Evolutionary conservation across 2,888 invertebrate species (phyloP).

Genomic region (Endotricha flammealis): DNA sequence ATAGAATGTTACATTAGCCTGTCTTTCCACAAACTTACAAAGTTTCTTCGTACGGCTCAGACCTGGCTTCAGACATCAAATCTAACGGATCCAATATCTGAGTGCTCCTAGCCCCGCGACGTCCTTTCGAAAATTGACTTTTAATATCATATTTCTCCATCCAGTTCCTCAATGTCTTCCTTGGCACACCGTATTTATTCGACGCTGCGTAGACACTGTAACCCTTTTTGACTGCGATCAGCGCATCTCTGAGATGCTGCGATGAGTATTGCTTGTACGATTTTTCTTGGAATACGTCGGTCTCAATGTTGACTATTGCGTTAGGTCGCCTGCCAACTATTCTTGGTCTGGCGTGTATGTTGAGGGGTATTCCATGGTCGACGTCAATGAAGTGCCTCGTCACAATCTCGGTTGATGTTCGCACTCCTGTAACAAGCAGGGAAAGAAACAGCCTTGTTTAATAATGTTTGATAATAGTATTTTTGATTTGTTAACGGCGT

Average conservation of each 20-base stretch:
- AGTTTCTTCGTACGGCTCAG: conserved; percentile 48
- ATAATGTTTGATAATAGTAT: conserved; percentile 23
- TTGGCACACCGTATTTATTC: conserved; percentile 74
- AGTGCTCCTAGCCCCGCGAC: conserved; percentile 54
- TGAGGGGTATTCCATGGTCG: conserved; percentile 65
- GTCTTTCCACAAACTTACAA: too few relatives aligned
- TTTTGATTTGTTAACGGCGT: conserved; percentile 48
- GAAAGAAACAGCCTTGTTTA: conserved; percentile 61
- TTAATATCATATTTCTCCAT: conserved; percentile 78
- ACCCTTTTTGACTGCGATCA: conserved; percentile 73
- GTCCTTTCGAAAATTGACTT: conserved; percentile 72
- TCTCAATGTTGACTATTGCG: conserved; percentile 68
- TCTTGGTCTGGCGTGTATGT: conserved; percentile 65
- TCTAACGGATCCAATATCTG: conserved; percentile 62
- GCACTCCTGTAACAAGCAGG: conserved; percentile 73
- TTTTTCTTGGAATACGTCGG: conserved; percentile 71
- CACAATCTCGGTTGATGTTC: conserved; percentile 70
- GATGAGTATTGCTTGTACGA: conserved; percentile 75
- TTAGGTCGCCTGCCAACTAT: conserved; percentile 64
- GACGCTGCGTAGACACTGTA: conserved; percentile 77
- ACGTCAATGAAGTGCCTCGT: conserved; percentile 70
- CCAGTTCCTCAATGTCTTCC: conserved; percentile 77
- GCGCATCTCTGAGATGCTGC: conserved; percentile 65
- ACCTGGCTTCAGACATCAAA: conserved; percentile 50
- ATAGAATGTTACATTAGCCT: too few relatives aligned